Base-by-base conservation (phyloP, 2,113 vertebrate genomes). In the Craseonycteris thonglongyai region DNA sequence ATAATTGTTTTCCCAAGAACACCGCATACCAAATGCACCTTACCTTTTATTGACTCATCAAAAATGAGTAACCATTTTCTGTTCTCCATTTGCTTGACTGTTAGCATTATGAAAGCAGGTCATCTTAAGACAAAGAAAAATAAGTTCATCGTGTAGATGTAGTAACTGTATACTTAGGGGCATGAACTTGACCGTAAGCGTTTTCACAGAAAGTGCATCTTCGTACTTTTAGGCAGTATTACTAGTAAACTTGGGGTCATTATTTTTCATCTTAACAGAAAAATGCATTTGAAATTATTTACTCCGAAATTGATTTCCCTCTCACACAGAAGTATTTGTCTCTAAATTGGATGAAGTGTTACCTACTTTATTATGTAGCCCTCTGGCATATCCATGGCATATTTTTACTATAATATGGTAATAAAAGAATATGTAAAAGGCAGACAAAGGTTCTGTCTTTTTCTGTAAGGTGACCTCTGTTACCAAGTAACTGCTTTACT, bases 401-500 rank as follows among this genome's bases (percentile, higher is more conserved):
- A 98, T 98, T 98, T 98, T 98, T 98, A 98, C 97, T 98, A 97
- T 98, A 98, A 98, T 98, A 98, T 98, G 98, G 97, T 98, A 98
- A 99, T 98, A 98, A 98, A 98, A 98, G 98, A 97, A 97, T 98
- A 98, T 97, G 98, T 98, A 98, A 98, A 98, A 98, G 97, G 98
- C 98, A 98, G 98, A 98, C 98, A 98, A 98, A 98, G 98, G 97
- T 98, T 98, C 98, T 98, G 97, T 98, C 98, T 98, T 98, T 96
- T 98, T 98, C 98, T 97, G 97, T 98, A 99, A 99, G 98, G 98
- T 99, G 98, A 99, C 98, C 98, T 98, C 98, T 98, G 98, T 98
- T 98, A 98, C 98, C 98, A 98, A 98, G 98, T 98, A 98, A 99
- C 98, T 98, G 98, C 98, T 98, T 98, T 98, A 98, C 98, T 98